Evolutionary conservation across 2,888 invertebrate genomes (phyloP).

Genomic region (Caradrina clavipalpis): DNA sequence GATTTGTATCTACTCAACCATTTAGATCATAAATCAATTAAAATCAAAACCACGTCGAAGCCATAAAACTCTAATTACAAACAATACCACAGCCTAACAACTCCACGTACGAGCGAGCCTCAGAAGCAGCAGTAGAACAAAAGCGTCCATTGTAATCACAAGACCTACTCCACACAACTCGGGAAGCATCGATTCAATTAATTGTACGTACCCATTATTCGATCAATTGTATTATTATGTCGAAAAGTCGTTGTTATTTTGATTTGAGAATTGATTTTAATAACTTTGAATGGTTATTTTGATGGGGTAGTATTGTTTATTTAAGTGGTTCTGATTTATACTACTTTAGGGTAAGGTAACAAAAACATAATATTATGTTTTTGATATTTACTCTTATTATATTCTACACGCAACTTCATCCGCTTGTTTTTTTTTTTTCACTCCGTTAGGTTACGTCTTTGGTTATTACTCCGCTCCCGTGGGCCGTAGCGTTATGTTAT

Average conservation of each 20-base stretch:
- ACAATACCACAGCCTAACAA: constrained; percentile 38
- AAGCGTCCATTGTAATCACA: constrained; percentile 46
- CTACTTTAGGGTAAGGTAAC: too few species aligned
- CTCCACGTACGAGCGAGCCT: constrained; percentile 26
- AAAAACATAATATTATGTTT: too few species aligned
- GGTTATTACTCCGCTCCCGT: too few species aligned
- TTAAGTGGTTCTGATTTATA: too few species aligned
- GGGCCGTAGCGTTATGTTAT: too few species aligned
- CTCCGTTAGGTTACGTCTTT: too few species aligned
- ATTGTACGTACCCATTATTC: constrained; percentile 47
- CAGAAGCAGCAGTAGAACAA: constrained; percentile 47
- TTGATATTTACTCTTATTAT: too few species aligned
- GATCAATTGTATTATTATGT: constrained; percentile 49
- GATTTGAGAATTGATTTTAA: constrained; percentile 38
- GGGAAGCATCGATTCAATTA: constrained; percentile 57
- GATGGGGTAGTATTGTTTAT: constrained; percentile 19
- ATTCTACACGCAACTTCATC: too few species aligned
- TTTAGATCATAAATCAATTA: too few species aligned
- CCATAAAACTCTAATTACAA: constrained; percentile 22
- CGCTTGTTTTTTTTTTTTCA: too few species aligned
- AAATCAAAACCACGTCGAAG: too few species aligned
- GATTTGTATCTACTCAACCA: too few species aligned
- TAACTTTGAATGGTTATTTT: constrained; percentile 31
- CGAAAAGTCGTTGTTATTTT: constrained; percentile 49
- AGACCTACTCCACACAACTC: constrained; percentile 52